phyloP scores from a whole-genome alignment of 2,113 vertebrate species.

The Rhegmatorhina hoffmannsi region DNA sequence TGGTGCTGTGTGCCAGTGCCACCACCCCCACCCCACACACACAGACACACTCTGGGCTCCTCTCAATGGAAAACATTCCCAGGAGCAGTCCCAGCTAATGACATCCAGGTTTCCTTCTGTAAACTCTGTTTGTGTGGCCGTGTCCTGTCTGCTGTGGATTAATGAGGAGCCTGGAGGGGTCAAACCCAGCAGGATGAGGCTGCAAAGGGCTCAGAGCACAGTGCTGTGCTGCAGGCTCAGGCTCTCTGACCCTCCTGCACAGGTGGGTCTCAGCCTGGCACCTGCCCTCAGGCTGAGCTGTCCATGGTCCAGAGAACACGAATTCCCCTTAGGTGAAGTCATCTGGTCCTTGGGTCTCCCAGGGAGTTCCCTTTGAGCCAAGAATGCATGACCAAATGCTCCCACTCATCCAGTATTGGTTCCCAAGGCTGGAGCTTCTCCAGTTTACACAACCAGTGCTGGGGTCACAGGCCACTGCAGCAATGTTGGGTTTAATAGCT shows the following conservation, averaged over 20 bases:
- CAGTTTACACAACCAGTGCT: neutral
- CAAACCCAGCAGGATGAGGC: constrained; percentile 5
- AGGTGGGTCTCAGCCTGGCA: neutral
- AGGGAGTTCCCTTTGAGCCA: neutral
- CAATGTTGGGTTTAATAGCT: neutral
- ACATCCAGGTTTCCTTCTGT: constrained; percentile 67
- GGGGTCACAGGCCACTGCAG: neutral
- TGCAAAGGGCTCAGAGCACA: neutral
- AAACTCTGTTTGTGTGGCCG: constrained; percentile 66
- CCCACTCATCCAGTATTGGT: neutral
- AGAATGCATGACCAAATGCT: neutral
- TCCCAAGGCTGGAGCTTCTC: neutral
- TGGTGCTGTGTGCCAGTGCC: neutral
- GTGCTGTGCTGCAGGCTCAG: neutral
- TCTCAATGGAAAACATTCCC: constrained; percentile 59
- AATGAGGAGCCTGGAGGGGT: constrained; percentile 59
- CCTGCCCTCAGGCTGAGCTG: neutral
- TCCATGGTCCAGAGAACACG: neutral
- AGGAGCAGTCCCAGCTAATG: constrained; percentile 60
- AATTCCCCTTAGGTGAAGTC: neutral
- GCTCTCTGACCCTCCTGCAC: neutral
- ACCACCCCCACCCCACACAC: neutral
- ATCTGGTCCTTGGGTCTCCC: neutral
- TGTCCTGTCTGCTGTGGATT: constrained; percentile 49
- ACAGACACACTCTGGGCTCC: constrained; percentile 18